Evolutionary conservation across 2,888 invertebrate species (phyloP), one percentile per base, ranked within the genome.

Genomic region (Rhingia campestris): DNA sequence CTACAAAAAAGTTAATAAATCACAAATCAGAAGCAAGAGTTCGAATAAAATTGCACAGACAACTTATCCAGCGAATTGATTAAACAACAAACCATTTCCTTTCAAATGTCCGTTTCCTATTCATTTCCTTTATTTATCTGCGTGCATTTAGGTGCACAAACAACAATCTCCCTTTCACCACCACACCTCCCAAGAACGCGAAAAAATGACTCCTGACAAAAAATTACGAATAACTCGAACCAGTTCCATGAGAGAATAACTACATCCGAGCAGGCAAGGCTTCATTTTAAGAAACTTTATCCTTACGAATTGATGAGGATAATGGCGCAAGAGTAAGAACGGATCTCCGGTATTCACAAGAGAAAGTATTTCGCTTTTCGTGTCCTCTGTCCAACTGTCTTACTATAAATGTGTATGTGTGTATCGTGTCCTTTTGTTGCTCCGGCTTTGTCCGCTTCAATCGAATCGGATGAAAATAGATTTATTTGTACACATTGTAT

Each of bases 201-300:
- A 49, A 43, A 6, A 37, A 54, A 14, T 33, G 33, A 56, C 22
- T 49, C 49, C 6, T 12, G 33, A 22, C 32, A 66, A 33, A 51
- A 35, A 49, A 59, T 64, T 66, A 51, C 58, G 74, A 66, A 67
- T 67, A 76, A 76, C 53, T 67, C 67, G 67, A 61, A 67, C 32
- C 58, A 53, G 39, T 75, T 59, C 22, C 30, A 10, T 9, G 9
- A 47, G 37, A n/a, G 7, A 39, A 6, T 9, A 22, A 30, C 5
- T 12, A 35, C 49, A 35, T 12, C 3, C 0, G 12, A 43, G 22
- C 35, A 39, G 41, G 37, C 59, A 12, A 32, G 63, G 39, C 53
- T 63, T 63, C 73, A 43, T 63, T 41, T 7, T 72, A 43, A 33
- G 41, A 72, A 76, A 76, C 61, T 76, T 76, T 54, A 54, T 61